These are phyloP conservation scores for Lycophotia porphyrea DNA, from an alignment of 2,888 invertebrate species.

Conservation along the genomic window DNA sequence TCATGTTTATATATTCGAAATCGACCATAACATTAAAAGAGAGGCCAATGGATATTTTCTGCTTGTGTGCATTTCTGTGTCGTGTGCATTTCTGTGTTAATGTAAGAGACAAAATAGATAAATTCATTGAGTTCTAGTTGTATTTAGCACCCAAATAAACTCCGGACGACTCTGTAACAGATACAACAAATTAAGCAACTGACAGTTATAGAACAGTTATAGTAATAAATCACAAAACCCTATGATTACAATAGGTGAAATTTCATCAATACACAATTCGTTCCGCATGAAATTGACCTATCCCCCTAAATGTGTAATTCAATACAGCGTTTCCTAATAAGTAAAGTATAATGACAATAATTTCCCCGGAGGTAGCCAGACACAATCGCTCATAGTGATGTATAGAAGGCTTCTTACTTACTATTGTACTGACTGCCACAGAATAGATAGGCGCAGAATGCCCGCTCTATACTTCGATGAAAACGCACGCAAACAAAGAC, in stretches of 20 bases:
- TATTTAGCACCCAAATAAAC: background rate
- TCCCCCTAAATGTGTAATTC: background rate
- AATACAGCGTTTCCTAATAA: slow-evolving; percentile 28
- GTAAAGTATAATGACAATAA: slow-evolving; percentile 52
- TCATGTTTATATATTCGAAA: background rate
- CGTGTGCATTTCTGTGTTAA: background rate
- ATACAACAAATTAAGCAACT: background rate
- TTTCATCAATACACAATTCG: background rate
- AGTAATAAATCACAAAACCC: background rate
- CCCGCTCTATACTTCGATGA: background rate
- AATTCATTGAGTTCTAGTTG: background rate
- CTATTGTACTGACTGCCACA: background rate
- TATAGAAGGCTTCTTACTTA: slow-evolving; percentile 23
- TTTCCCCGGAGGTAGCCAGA: slow-evolving; percentile 42
- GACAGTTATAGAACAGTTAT: no score
- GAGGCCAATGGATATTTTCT: background rate
- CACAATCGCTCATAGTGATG: slow-evolving; percentile 52
- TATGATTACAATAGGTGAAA: background rate
- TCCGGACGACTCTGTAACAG: background rate
- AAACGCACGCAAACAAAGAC: background rate
- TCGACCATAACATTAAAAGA: background rate
- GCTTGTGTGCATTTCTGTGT: background rate
- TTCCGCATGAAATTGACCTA: background rate
- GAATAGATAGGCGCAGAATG: background rate
- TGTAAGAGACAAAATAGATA: background rate